Conservation (phyloP, 2,113 vertebrate genomes). For the Lepus europaeus region DNA sequence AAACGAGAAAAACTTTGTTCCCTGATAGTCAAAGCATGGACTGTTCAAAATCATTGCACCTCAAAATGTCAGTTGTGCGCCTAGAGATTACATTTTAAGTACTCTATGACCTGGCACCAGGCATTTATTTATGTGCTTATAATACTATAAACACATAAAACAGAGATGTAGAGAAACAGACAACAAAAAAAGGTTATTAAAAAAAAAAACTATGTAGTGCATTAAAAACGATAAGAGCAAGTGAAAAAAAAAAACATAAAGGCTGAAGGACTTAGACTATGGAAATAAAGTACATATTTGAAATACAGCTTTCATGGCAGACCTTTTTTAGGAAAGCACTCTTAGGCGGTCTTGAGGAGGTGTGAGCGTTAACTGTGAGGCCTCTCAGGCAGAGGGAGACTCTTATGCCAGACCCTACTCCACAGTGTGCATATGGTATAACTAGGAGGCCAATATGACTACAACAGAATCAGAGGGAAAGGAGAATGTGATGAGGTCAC, state of each 20-base stretch:
- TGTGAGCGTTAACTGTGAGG: neutral
- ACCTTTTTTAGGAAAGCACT: neutral
- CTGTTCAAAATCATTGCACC: no score
- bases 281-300: neutral
- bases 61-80: neutral
- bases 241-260: neutral
- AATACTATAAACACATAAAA: neutral
- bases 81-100: no score
- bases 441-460: neutral
- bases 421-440: neutral
- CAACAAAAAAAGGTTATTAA: neutral
- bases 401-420: neutral
- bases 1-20: no score
- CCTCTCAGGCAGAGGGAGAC: neutral
- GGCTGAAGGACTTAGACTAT: neutral
- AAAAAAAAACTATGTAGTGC: neutral
- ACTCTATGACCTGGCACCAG: neutral
- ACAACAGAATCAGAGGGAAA: neutral
- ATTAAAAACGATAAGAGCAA: neutral
- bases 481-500: neutral
- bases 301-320: neutral
- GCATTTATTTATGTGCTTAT: neutral
- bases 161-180: neutral
- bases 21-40: no score
- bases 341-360: neutral